Conservation (phyloP, 1,140 invertebrate genomes). For the Drosophila athabasca region DNA sequence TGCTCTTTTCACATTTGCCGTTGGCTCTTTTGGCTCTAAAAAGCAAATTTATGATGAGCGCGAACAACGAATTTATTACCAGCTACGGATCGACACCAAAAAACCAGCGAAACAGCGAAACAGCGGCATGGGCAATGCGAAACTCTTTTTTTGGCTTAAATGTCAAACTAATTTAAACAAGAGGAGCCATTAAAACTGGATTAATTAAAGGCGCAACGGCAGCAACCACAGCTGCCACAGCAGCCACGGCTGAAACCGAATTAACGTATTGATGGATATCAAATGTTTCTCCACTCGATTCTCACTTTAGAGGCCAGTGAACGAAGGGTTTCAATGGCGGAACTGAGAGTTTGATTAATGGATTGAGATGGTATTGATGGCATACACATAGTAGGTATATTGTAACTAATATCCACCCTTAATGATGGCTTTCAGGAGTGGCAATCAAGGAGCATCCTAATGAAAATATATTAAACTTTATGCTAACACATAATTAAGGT, state of each 20-base stretch:
- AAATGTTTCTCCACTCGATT: constrained; percentile 2
- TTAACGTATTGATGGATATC: constrained; percentile 48
- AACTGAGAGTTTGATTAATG: constrained; percentile 25
- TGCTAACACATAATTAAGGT: too few species aligned
- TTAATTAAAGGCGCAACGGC: constrained; percentile 68
- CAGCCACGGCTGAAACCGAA: constrained; percentile 9
- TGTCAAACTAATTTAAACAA: constrained; percentile 82
- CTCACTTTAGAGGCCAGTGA: too few species aligned
- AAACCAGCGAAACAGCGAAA: background rate
- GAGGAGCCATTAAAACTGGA: constrained; percentile 76
- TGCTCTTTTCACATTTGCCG: constrained; percentile 67
- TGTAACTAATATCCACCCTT: constrained; percentile 1
- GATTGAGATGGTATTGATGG: constrained; percentile 21
- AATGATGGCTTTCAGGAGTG: constrained; percentile 31
- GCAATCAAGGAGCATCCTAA: background rate
- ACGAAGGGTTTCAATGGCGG: constrained; percentile 8
- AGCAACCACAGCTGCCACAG: constrained; percentile 7
- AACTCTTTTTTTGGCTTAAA: constrained; percentile 63
- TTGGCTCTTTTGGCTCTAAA: constrained; percentile 56
- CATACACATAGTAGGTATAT: constrained; percentile 2
- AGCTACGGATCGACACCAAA: constrained; percentile 23
- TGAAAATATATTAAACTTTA: too few species aligned
- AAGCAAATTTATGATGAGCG: constrained; percentile 74
- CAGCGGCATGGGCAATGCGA: constrained; percentile 20
- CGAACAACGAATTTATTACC: constrained; percentile 69